Percentiles rank a stretch among this genome's conserved stretches.
These are phyloP conservation scores for Mirounga angustirostris DNA, from an alignment of 2,113 vertebrate species.

Conservation along the genomic window DNA sequence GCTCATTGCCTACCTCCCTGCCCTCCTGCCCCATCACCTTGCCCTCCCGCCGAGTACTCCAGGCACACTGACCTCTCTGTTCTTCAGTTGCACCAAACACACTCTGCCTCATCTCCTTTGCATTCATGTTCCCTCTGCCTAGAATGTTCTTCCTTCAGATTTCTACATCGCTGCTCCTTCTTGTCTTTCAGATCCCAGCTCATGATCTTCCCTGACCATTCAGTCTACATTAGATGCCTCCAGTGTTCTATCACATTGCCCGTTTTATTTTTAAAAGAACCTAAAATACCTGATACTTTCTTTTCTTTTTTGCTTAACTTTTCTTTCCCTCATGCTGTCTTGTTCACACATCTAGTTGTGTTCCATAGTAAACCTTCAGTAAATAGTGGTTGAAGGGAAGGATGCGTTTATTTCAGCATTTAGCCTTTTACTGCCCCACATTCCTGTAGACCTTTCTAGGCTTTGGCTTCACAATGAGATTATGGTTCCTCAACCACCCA, in stretches of 20 bases:
- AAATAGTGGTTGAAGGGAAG: background rate
- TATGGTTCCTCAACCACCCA: background rate
- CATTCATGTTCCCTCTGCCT: background rate
- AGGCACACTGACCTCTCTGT: background rate
- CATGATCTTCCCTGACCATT: background rate
- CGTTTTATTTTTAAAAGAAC: background rate
- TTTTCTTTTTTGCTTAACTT: background rate
- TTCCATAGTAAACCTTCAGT: background rate
- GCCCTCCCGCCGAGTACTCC: background rate
- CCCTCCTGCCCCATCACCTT: background rate
- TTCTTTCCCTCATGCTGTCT: background rate
- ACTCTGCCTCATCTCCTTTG: background rate
- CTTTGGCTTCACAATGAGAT: background rate
- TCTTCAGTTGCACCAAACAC: background rate
- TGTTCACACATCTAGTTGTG: background rate
- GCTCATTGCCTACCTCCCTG: background rate
- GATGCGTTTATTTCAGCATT: background rate
- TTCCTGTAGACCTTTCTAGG: background rate
- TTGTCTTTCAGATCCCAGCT: background rate
- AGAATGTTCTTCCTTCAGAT: background rate
- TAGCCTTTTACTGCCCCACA: background rate
- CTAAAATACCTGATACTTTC: background rate
- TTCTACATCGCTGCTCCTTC: background rate
- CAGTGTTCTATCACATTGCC: background rate
- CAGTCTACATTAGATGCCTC: background rate